Evolutionary conservation across 2,113 vertebrate genomes (phyloP).

Genomic region (Poicephalus meyeri): DNA sequence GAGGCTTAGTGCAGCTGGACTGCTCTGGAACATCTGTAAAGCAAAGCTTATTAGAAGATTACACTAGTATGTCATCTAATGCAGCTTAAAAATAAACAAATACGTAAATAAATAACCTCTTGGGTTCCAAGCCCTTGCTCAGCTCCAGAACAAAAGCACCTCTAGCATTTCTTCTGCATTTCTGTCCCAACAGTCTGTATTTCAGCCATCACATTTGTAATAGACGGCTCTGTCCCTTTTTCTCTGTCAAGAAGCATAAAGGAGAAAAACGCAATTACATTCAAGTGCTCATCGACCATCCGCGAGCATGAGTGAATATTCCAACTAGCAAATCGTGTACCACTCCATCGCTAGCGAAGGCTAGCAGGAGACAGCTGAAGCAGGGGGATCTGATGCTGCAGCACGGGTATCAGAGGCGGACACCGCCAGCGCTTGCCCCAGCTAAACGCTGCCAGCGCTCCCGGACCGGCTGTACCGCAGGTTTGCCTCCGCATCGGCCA

Average conservation of each 20-base stretch:
- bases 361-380: neutral
- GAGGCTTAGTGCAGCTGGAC: neutral
- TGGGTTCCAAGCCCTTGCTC: neutral
- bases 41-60: neutral
- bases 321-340: fast-evolving
- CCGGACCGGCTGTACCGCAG: neutral
- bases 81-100: neutral
- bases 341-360: fast-evolving
- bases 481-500: neutral
- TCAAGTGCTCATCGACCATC: neutral
- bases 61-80: neutral
- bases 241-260: neutral
- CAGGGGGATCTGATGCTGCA: neutral
- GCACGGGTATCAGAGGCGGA: neutral
- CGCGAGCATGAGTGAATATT: neutral
- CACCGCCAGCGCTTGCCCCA: neutral
- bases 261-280: neutral
- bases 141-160: neutral
- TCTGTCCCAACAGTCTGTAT: neutral
- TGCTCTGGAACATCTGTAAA: neutral
- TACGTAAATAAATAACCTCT: neutral
- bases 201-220: neutral
- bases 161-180: neutral
- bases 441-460: fast-evolving
- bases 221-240: fast-evolving